phyloP scores from a whole-genome alignment of 2,888 invertebrate species.

The Leucozona laternaria region DNA sequence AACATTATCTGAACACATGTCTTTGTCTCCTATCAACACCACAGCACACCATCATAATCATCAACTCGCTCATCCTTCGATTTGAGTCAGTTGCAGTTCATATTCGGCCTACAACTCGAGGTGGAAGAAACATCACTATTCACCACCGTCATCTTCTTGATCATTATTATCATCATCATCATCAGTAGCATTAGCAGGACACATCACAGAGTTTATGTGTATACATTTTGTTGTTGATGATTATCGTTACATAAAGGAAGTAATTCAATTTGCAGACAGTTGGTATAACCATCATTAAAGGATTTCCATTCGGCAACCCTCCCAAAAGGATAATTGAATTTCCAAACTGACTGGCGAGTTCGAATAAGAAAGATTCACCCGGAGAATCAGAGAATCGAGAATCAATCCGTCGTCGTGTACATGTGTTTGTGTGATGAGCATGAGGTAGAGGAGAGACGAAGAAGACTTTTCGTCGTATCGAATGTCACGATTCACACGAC shows the following conservation, averaged over 20 bases:
- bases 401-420: slow-evolving; percentile 53
- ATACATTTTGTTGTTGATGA: slow-evolving; percentile 73
- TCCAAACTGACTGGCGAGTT: slow-evolving; percentile 72
- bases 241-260: slow-evolving; percentile 81
- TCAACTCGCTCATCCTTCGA: slow-evolving; percentile 22
- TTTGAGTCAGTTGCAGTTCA: slow-evolving; percentile 56
- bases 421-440: slow-evolving; percentile 36
- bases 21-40: slow-evolving; percentile 51
- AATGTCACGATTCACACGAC: slow-evolving; percentile 62
- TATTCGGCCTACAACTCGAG: slow-evolving; percentile 60
- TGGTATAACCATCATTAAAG: slow-evolving; percentile 84
- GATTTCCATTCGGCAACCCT: slow-evolving; percentile 79
- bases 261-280: slow-evolving; percentile 84
- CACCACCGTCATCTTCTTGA: slow-evolving; percentile 34
- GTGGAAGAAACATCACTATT: slow-evolving; percentile 68
- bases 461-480: slow-evolving; percentile 46
- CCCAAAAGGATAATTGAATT: slow-evolving; percentile 77
- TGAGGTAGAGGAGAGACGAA: neutral
- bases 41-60: neutral
- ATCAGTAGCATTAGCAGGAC: slow-evolving; percentile 53
- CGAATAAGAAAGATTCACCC: slow-evolving; percentile 63
- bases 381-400: slow-evolving; percentile 73
- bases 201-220: slow-evolving; percentile 10
- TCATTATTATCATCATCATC: slow-evolving; percentile 43
- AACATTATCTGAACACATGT: slow-evolving; percentile 71